These are phyloP conservation scores for Hemibagrus wyckioides DNA, from an alignment of 2,113 vertebrate species.

Conservation along the genomic window DNA sequence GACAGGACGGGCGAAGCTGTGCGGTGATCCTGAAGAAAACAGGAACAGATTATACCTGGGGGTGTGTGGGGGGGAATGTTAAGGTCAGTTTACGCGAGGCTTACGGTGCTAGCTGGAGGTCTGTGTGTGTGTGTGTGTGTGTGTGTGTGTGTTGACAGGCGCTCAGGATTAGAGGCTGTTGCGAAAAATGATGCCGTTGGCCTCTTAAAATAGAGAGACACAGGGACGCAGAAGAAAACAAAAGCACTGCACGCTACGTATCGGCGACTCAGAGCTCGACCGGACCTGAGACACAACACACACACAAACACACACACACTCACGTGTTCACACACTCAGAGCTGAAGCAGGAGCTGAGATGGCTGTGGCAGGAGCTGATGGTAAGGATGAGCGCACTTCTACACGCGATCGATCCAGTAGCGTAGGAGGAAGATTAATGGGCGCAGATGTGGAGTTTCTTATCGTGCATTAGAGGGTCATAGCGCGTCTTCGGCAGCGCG, in stretches of 20 bases:
- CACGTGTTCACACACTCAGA: background rate
- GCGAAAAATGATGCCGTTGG: constrained; percentile 52
- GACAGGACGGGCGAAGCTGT: background rate
- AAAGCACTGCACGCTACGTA: constrained; percentile 39
- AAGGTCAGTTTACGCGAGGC: background rate
- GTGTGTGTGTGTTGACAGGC: constrained; percentile 57
- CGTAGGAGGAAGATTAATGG: constrained; percentile 1
- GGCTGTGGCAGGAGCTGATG: constrained; percentile 56
- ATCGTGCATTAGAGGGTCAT: background rate
- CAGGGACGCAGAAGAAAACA: constrained; percentile 57
- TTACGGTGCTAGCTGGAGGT: background rate
- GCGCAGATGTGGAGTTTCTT: background rate
- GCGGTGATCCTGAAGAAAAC: background rate
- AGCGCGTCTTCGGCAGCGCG: background rate
- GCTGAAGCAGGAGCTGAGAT: constrained; percentile 42
- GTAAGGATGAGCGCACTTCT: constrained; percentile 54
- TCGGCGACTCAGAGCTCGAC: constrained; percentile 37
- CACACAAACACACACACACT: background rate
- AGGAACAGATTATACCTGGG: background rate
- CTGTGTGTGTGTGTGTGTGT: background rate
- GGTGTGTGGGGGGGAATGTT: too few species aligned
- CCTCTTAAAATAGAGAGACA: constrained; percentile 67
- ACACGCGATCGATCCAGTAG: background rate
- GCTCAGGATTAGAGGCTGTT: constrained; percentile 61
- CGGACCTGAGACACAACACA: constrained; percentile 16